phyloP scores from a whole-genome alignment of 2,797 vertebrate species.

The Trematomus bernacchii region DNA sequence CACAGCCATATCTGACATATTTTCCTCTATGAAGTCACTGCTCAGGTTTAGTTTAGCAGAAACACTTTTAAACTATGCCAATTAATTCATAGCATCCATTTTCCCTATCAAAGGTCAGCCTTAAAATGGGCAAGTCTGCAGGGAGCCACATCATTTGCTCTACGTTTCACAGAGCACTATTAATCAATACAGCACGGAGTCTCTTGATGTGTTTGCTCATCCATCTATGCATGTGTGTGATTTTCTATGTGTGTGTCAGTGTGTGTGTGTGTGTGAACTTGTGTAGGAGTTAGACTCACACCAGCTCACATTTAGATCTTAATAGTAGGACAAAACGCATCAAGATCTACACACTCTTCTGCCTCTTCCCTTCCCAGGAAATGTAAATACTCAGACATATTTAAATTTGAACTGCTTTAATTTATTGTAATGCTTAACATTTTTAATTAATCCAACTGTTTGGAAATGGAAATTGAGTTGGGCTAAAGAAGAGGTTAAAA shows the following conservation, averaged over 20 bases:
- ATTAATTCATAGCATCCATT: slow-evolving; percentile 54
- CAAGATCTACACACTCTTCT: slow-evolving; percentile 26
- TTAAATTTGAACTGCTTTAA: slow-evolving; percentile 11
- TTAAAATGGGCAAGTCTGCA: slow-evolving; percentile 50
- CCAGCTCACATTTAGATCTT: slow-evolving; percentile 23
- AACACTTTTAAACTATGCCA: slow-evolving; percentile 43
- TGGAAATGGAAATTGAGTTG: slow-evolving; percentile 3
- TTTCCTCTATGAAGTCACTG: slow-evolving; percentile 7
- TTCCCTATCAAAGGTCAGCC: slow-evolving; percentile 56
- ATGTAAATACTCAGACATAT: not conserved
- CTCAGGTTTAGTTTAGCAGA: slow-evolving; percentile 21
- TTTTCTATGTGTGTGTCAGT: too few relatives aligned
- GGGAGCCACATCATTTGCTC: slow-evolving; percentile 46
- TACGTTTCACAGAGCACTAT: slow-evolving; percentile 28
- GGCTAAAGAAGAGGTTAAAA: slow-evolving; percentile 40
- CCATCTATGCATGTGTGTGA: not conserved
- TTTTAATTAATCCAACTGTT: slow-evolving; percentile 24
- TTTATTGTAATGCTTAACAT: slow-evolving; percentile 14
- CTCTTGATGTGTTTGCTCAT: slow-evolving; percentile 16
- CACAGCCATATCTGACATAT: slow-evolving; percentile 5
- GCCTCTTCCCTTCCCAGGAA: slow-evolving; percentile 38
- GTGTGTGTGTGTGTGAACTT: slow-evolving; percentile 6
- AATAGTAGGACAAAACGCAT: slow-evolving; percentile 15
- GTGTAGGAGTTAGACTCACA: slow-evolving; percentile 10
- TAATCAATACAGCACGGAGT: slow-evolving; percentile 42